Percentiles rank a stretch among this genome's conserved stretches.
Conservation (phyloP, 2,888 invertebrate genomes). For the Quadriops clusia region DNA sequence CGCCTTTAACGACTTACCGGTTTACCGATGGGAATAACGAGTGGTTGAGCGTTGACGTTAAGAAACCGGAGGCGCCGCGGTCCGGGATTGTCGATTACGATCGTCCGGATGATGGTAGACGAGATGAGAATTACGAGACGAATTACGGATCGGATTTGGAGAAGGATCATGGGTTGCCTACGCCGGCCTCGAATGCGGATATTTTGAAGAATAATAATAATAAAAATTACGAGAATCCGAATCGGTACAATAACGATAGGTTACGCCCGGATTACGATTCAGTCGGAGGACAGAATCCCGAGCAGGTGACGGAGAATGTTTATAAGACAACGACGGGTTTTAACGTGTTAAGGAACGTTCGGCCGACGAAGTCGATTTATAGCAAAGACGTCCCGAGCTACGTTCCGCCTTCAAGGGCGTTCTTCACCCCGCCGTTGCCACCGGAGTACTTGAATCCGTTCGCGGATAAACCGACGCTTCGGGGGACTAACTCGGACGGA, state of each 20-base stretch:
- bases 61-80: constrained; percentile 21
- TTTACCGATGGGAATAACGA: constrained; percentile 35
- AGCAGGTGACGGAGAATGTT: constrained; percentile 30
- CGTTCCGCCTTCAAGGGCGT: constrained; percentile 65
- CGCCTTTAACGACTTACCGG: constrained; percentile 45
- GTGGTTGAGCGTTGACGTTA: constrained; percentile 35
- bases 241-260: constrained; percentile 40
- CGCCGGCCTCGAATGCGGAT: constrained; percentile 66
- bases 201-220: constrained; percentile 67
- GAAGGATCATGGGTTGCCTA: constrained; percentile 61
- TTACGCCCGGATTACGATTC: constrained; percentile 29
- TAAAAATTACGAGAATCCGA: constrained; percentile 63
- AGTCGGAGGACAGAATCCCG: constrained; percentile 19
- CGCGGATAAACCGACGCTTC: constrained; percentile 77
- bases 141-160: constrained; percentile 58
- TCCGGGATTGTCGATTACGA: constrained; percentile 18
- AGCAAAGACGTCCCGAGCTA: constrained; percentile 68
- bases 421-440: constrained; percentile 71
- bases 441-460: constrained; percentile 77
- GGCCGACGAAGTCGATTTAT: constrained; percentile 47
- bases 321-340: constrained; percentile 37
- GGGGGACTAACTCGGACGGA: constrained; percentile 50
- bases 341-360: constrained; percentile 48
- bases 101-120: constrained; percentile 18
- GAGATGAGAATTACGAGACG: constrained; percentile 23